Evolutionary conservation across 2,113 vertebrate species (phyloP), one percentile per base, ranked within the genome.

Genomic region (Acrocephalus kingi): DNA sequence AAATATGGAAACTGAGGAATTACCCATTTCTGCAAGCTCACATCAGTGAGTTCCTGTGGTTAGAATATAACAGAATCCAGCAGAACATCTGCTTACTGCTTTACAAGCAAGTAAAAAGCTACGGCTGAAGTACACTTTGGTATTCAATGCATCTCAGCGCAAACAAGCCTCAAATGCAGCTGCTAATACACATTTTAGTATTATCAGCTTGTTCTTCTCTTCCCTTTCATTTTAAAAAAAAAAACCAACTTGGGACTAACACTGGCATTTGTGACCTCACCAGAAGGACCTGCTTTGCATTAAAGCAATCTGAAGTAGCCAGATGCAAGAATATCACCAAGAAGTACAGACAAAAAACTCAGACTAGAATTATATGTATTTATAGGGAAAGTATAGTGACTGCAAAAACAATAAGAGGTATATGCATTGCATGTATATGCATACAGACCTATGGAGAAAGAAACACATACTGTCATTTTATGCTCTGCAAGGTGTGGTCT

Each of bases 71-170:
- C 4, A 41, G 41, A 81, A 87, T 35, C 21, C 76, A 62, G n/a
- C 43, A 52, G 30, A 55, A 59, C 13, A n/a, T 0, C 1, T 17
- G 19, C 15, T 67, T 56, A 13, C 24, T 62, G 28, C 2, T 1
- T 43, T 61, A 22, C 15, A 62, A 66, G 35, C n/a, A 46, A 15
- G 18, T 19, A 10, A 52, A 77, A 11, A 58, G 51, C 46, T 37
- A 49, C 2, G 8, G 45, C 13, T 41, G 22, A 83, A 58, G 23
- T 37, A 43, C 25, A 28, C 25, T 71, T 43, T 71, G 35, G 56
- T 45, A 87, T 87, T 87, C 46, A 13, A n/a, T 31, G 10, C 24
- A 81, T 23, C 31, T 54, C 16, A 67, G 58, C 25, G 43, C 51
- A 82, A 89, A 94, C 18, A 84, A 87, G 20, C 4, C 7, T 58